Evolutionary conservation across 2,797 vertebrate genomes (phyloP).

Genomic region (Glyptemys insculpta): DNA sequence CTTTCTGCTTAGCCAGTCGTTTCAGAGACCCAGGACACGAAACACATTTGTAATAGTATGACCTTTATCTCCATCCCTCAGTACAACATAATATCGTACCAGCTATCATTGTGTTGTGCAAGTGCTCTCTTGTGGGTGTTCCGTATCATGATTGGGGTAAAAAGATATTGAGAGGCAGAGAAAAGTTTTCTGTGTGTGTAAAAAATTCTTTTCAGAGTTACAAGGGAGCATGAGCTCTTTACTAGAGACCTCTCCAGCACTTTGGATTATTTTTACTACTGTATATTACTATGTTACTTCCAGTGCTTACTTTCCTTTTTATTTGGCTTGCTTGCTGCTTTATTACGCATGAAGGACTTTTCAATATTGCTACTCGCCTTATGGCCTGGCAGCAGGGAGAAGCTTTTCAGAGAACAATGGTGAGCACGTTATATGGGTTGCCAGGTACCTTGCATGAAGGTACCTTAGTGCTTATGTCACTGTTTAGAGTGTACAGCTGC

Average conservation of each 20-base stretch:
- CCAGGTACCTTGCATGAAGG: not conserved
- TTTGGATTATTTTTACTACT: not conserved
- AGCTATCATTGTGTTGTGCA: not conserved
- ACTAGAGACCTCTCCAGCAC: not conserved
- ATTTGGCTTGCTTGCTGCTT: not conserved
- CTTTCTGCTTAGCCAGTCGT: not conserved
- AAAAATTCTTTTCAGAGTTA: not conserved
- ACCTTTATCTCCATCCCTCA: not conserved
- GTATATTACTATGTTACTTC: not conserved
- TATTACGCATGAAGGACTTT: not conserved
- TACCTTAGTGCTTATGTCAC: not conserved
- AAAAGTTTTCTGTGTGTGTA: not conserved
- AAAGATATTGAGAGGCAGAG: not conserved
- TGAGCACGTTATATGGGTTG: not conserved
- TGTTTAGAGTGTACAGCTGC: not conserved
- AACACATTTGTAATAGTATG: not conserved
- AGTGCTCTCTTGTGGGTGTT: not conserved
- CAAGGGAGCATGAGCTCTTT: not conserved
- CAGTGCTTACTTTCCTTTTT: not conserved
- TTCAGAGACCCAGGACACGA: not conserved
- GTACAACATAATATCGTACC: not conserved
- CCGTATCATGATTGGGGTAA: not conserved
- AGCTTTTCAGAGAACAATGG: not conserved
- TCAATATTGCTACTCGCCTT: not conserved
- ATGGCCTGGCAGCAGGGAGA: not conserved